Evolutionary conservation across 2,797 vertebrate genomes (phyloP).

Genomic region (Macropodus opercularis): DNA sequence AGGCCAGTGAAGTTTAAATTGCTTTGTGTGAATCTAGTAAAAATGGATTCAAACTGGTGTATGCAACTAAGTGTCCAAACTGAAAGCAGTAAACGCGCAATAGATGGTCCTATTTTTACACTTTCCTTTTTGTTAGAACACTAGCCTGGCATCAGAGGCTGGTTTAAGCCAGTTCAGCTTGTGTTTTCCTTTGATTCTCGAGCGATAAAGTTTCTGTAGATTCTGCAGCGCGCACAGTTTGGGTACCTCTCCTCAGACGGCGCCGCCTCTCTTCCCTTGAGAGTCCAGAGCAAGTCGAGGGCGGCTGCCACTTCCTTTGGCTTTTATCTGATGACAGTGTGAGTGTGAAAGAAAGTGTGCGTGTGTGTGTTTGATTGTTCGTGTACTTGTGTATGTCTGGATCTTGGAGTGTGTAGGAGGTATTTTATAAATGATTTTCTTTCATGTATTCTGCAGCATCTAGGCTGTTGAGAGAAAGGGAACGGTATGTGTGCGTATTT

Average conservation of each 20-base stretch:
- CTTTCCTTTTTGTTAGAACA: constrained; percentile 21
- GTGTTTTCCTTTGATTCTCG: constrained; percentile 52
- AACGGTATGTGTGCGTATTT: constrained; percentile 13
- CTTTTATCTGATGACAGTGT: constrained; percentile 72
- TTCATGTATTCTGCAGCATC: constrained; percentile 42
- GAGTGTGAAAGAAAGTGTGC: constrained; percentile 49
- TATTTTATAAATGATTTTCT: constrained; percentile 59
- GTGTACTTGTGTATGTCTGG: constrained; percentile 22
- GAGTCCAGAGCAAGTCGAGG: constrained; percentile 69
- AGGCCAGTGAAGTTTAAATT: constrained; percentile 3
- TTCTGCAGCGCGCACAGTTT: constrained; percentile 48
- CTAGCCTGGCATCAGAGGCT: constrained; percentile 23
- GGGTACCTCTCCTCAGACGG: constrained; percentile 69
- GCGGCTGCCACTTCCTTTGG: constrained; percentile 75
- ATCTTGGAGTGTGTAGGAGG: constrained; percentile 42
- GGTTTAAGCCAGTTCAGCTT: constrained; percentile 32
- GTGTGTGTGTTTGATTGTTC: constrained; percentile 21
- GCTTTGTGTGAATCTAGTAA: neutral
- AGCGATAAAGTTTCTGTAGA: constrained; percentile 49
- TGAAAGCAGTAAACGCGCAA: constrained; percentile 23
- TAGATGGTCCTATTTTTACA: constrained; percentile 22
- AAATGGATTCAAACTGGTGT: constrained; percentile 3
- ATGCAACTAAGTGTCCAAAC: constrained; percentile 3
- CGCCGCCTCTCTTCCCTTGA: constrained; percentile 69
- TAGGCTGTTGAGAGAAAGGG: constrained; percentile 30